Conservation (phyloP, 2,113 vertebrate genomes). For the Hippocampus guttulatus region DNA sequence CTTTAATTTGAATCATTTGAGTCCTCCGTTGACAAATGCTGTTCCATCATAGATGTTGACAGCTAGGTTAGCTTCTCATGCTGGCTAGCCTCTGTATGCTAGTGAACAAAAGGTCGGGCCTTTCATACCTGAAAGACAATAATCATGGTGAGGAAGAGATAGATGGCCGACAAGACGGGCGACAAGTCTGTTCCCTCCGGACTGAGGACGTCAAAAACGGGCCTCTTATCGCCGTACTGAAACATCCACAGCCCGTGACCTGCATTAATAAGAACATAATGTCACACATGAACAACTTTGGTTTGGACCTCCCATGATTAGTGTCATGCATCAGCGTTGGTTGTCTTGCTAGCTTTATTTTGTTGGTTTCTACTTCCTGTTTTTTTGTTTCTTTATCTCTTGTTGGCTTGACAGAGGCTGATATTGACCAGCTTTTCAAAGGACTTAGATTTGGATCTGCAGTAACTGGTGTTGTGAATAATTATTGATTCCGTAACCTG, state of each 20-base stretch:
- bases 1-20: too few relatives aligned
- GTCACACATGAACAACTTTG: slow-evolving; percentile 22
- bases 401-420: too few relatives aligned
- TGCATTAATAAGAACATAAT: slow-evolving; percentile 58
- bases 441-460: too few relatives aligned
- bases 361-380: not conserved
- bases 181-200: slow-evolving; percentile 83
- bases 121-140: slow-evolving; percentile 91
- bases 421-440: too few relatives aligned
- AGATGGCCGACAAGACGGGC: slow-evolving; percentile 82
- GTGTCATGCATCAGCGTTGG: too few relatives aligned
- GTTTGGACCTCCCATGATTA: too few relatives aligned
- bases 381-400: not conserved
- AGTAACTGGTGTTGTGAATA: too few relatives aligned
- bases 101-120: not conserved
- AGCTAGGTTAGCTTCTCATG: not conserved
- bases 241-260: slow-evolving; percentile 91
- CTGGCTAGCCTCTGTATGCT: not conserved
- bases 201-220: slow-evolving; percentile 86
- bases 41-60: too few relatives aligned
- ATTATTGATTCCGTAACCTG: too few relatives aligned
- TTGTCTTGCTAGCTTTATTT: not conserved
- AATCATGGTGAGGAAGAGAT: slow-evolving; percentile 94
- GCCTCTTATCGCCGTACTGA: slow-evolving; percentile 84
- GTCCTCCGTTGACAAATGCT: too few relatives aligned